Evolutionary conservation across 2,113 vertebrate species (phyloP).

Genomic region (Mirounga angustirostris): DNA sequence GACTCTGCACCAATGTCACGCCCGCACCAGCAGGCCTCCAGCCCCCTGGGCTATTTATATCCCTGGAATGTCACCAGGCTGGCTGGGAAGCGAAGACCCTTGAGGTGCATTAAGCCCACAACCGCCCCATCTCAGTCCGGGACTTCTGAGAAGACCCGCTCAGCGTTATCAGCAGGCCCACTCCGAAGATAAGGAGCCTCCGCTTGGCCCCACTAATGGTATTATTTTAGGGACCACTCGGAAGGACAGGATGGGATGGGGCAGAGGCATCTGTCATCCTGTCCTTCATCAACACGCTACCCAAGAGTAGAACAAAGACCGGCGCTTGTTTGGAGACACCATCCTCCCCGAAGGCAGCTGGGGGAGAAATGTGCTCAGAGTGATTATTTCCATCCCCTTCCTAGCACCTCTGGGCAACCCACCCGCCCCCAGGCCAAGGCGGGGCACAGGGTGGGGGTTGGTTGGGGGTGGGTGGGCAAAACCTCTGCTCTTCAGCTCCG

Average conservation of each 20-base stretch:
- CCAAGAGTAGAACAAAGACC: not conserved
- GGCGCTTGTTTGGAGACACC: not conserved
- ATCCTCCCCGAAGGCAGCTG: not conserved
- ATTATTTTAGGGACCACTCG: slow-evolving; percentile 85
- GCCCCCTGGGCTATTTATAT: not conserved
- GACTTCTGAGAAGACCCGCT: not conserved
- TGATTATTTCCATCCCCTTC: accelerated
- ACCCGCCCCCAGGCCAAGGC: not conserved
- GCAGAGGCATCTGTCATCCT: slow-evolving; percentile 64
- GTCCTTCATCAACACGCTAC: slow-evolving; percentile 56
- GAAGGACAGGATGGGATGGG: not conserved
- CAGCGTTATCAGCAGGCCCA: not conserved
- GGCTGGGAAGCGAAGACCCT: not conserved
- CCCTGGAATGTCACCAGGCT: not conserved
- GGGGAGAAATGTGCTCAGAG: not conserved
- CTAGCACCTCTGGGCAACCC: accelerated
- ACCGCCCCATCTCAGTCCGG: not conserved
- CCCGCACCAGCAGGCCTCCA: accelerated
- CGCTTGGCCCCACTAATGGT: slow-evolving; percentile 68
- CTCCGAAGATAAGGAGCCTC: slow-evolving; percentile 73
- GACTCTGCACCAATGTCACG: accelerated
- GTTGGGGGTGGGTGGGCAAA: not conserved
- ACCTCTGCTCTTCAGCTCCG: accelerated
- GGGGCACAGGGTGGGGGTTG: not conserved
- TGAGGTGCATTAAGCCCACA: accelerated